These are phyloP conservation scores for Morpho achilles DNA, from an alignment of 2,888 invertebrate species.

Conservation along the genomic window DNA sequence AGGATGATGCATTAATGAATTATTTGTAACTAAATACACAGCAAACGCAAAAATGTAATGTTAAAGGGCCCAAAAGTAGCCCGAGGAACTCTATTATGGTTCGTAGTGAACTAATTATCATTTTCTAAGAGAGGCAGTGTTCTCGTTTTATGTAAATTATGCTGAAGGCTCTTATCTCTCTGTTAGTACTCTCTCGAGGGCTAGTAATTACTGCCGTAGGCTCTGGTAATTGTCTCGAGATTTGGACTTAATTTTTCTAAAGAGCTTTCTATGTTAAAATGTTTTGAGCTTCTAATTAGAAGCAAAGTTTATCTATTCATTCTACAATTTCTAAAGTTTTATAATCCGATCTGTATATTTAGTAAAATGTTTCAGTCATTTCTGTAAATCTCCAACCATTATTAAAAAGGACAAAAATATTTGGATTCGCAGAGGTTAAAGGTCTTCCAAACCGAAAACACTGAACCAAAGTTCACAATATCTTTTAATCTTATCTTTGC, in stretches of 20 bases:
- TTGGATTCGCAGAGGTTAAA: no score
- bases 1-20: no score
- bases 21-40: no score
- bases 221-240: slow-evolving; percentile 17
- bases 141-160: slow-evolving; percentile 39
- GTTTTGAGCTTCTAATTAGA: not conserved
- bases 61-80: not conserved
- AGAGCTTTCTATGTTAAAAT: not conserved
- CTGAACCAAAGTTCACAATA: no score
- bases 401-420: no score
- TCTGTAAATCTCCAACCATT: no score
- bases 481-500: no score
- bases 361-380: no score
- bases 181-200: slow-evolving; percentile 29
- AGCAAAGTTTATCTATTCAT: no score
- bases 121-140: slow-evolving; percentile 29
- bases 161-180: slow-evolving; percentile 45
- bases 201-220: slow-evolving; percentile 18
- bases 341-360: no score
- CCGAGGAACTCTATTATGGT: not conserved
- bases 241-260: slow-evolving; percentile 9
- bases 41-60: not conserved
- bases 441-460: no score
- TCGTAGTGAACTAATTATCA: slow-evolving; percentile 32
- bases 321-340: no score